Base-by-base conservation (phyloP, 1,140 invertebrate species). In the Drosophila navojoa region DNA sequence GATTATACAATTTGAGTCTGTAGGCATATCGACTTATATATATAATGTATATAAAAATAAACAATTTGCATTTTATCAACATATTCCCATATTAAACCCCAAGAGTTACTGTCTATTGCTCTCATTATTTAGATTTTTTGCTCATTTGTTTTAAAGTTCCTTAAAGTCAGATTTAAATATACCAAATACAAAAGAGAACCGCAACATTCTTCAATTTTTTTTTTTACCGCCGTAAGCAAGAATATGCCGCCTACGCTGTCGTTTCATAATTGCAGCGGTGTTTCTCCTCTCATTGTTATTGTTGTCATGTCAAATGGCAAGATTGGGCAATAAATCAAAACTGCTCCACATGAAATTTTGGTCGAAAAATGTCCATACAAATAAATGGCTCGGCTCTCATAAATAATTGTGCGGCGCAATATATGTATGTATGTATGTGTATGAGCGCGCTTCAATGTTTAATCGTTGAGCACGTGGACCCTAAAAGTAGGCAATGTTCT, bases 321-420 rank as follows among this genome's bases (percentile, higher is more conserved):
- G 35, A 74, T 66, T 72, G 75, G 47, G 71, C 79, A 87, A 86
- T 86, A 87, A 86, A 86, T 86, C 81, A 86, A 70, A 87, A 70
- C 59, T 62, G 80, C 29, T 44, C 44, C 59, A 68, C 78, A 78
- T 69, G 57, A 75, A 81, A 85, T 71, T 32, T 74, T 15, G 44
- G 38, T 45, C 57, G 42, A 38, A 70, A 38, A 66, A 53, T 61
- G 66, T 52, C 70, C 59, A 79, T 70, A 77, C 54, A 62, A 60
- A 72, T 68, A 44, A 72, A 72, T 68, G 45, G 38, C 55, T 27
- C 11, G 32, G 22, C 32, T 22, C 22, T 50, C 27, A 52, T 61
- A 38, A 45, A 38, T 38, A 13, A 38, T 38, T 38, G 35, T 13
- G 4, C 35, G 35, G 11, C 35, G 35, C 35, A 38, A 38, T 38